Base-by-base conservation (phyloP, 2,888 invertebrate genomes). In the Platypus cylindrus region DNA sequence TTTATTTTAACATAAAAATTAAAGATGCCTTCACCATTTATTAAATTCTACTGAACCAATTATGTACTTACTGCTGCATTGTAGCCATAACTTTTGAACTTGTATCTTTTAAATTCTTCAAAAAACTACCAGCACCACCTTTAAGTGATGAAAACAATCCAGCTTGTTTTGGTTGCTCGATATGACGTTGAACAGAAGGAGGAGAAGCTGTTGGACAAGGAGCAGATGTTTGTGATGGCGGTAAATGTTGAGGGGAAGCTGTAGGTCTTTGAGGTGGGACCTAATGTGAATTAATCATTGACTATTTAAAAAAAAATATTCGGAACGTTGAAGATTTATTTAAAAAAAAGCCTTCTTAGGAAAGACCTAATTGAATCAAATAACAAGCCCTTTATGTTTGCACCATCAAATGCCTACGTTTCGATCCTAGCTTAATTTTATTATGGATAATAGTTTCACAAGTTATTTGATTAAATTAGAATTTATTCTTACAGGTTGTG, bases 61-160 rank as follows among this genome's bases (percentile, higher is more conserved):
- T n/a, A n/a, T n/a, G n/a, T n/a, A 36, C 75, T 72, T 57, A 80
- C 73, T 89, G 87, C 59, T 90, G 90, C 45, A 95, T 87, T 22
- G 91, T 87, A 59, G 94, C 90, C 80, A 95, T 93, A 25, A 97
- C 91, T 68, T 93, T 94, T 22, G 81, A 82, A 13, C 94, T 91
- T 0, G 93, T 94, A 54, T 95, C 95, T 60, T 91, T 93, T 17
- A 97, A 65, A 56, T 93, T 94, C 54, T 90, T 91, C 40, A 95
- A 68, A 51, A 94, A 78, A 53, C 79, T 90, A 2, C 93, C 90
- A 14, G 94, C 93, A 31, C 93, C 91, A 15, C 93, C 93, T 58
- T 78, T 82, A 18, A 95, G 67, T 0, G 90, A 87, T 3, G 86
- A 82, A 63, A 87, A 83, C 15, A 87, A 59, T 16, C 85, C 81